These are phyloP conservation scores for Synergus umbraculus DNA, from an alignment of 2,888 invertebrate species.

Conservation along the genomic window DNA sequence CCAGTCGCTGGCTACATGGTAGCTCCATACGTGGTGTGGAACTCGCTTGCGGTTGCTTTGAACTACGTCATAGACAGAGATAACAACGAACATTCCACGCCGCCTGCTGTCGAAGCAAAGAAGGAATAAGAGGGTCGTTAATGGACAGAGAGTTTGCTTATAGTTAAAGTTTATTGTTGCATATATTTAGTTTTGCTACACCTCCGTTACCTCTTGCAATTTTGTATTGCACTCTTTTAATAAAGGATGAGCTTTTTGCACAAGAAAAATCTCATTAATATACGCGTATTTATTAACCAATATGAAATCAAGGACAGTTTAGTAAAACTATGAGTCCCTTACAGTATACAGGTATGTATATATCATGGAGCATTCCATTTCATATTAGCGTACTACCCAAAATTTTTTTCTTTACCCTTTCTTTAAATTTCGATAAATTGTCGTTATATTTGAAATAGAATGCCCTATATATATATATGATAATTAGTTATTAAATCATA, in stretches of 20 bases:
- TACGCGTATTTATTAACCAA: conserved; percentile 71
- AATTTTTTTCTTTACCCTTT: too few relatives aligned
- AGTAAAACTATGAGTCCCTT: conserved; percentile 70
- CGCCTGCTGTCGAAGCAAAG: conserved; percentile 62
- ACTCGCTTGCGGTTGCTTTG: conserved; percentile 83
- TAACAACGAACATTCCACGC: conserved; percentile 78
- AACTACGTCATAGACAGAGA: conserved; percentile 84
- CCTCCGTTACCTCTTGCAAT: conserved; percentile 41
- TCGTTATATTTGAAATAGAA: too few relatives aligned
- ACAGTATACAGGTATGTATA: conserved; percentile 66
- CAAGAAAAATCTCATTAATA: conserved; percentile 55
- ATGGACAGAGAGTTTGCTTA: neutral
- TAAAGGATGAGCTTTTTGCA: conserved; percentile 53
- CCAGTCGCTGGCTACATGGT: conserved; percentile 83
- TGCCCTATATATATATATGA: conserved; percentile 49
- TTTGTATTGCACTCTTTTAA: conserved; percentile 42
- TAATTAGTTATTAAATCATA: conserved; percentile 65
- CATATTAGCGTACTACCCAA: conserved; percentile 12
- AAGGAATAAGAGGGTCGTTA: conserved; percentile 52
- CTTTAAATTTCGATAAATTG: too few relatives aligned
- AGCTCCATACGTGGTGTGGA: conserved; percentile 88
- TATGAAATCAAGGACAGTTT: conserved; percentile 73
- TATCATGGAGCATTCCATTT: too few relatives aligned
- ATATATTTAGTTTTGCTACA: conserved; percentile 45
- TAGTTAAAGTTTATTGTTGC: conserved; percentile 19